Conservation (phyloP, 1,140 invertebrate genomes). For the Stegodyphus dumicola region DNA sequence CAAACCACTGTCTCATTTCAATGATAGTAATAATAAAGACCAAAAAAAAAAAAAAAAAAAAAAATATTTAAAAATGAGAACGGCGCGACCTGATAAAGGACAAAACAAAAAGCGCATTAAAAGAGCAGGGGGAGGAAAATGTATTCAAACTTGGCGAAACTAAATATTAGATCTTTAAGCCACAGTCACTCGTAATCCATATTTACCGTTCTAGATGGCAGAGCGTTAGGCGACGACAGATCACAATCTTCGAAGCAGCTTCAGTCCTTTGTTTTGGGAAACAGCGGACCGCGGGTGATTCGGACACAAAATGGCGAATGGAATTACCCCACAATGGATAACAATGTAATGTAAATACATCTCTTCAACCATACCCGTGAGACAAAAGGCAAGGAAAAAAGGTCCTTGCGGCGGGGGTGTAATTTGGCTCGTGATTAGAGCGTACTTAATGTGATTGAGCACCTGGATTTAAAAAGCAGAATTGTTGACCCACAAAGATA, state of each 20-base stretch:
- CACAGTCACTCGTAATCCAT: slow-evolving; percentile 30
- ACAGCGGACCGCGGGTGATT: background rate
- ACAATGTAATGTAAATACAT: slow-evolving; percentile 12
- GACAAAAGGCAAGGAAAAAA: slow-evolving; percentile 25
- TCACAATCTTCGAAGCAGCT: background rate
- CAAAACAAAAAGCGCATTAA: background rate
- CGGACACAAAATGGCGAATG: background rate
- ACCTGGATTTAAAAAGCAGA: background rate
- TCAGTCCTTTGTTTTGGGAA: background rate
- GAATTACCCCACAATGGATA: background rate
- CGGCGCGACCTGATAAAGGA: background rate
- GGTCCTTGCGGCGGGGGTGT: background rate
- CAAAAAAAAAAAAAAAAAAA: no score
- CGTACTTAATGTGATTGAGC: slow-evolving; percentile 13
- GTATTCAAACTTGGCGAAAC: slow-evolving; percentile 33
- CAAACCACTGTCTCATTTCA: no score
- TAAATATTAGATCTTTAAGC: slow-evolving; percentile 32
- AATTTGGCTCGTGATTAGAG: slow-evolving; percentile 30
- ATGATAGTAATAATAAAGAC: no score
- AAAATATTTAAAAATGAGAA: background rate
- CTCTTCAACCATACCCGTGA: slow-evolving; percentile 17
- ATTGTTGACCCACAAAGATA: slow-evolving; percentile 39
- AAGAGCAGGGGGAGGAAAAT: background rate
- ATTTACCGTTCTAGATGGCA: background rate
- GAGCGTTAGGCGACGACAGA: background rate